Base-by-base conservation (phyloP, 30 jellyfish, hydroid and myxozoan genomes). In the Clytia hemisphaerica region DNA sequence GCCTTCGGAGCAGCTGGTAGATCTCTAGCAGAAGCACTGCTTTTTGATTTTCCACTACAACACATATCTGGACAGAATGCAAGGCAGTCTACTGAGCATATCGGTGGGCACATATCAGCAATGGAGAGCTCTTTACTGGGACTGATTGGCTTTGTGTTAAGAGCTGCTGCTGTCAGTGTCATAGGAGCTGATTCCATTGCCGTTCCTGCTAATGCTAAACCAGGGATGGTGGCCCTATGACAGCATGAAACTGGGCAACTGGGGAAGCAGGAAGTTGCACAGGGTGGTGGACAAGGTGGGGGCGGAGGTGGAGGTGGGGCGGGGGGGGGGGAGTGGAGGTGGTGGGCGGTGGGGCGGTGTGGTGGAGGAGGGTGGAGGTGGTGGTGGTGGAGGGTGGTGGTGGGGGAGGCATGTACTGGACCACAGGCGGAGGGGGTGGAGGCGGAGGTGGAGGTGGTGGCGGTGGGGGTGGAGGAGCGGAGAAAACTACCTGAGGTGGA, bases 341-440 rank as follows among this genome's bases (percentile, higher is more conserved):
- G 26, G 61, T 5, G 6, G 77, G 69, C 18, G 78, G 68, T 26
- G 76, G n/a, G n/a, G n/a, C n/a, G n/a, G n/a, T n/a, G n/a, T n/a
- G n/a, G n/a, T n/a, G n/a, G n/a, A n/a, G n/a, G n/a, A n/a, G n/a
- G n/a, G n/a, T n/a, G n/a, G n/a, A n/a, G n/a, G n/a, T n/a, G n/a
- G n/a, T n/a, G n/a, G n/a, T n/a, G n/a, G n/a, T n/a, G n/a, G 72
- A 49, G 0, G 74, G 79, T 7, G 79, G 74, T 46, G 88, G 88
- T 36, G 88, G 92, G 10, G 82, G 81, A n/a, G 77, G n/a, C n/a
- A n/a, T n/a, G n/a, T n/a, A n/a, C n/a, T n/a, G n/a, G n/a, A 29
- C 45, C 15, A 77, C 77, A 12, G 85, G 76, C 60, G 85, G 77
- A 1, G 85, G 85, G 3, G 76, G 77, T 6, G 76, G 74, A 12